These are phyloP conservation scores for Taphrorychus bicolor DNA, from an alignment of 2,888 invertebrate genomes.

Conservation along the genomic window DNA sequence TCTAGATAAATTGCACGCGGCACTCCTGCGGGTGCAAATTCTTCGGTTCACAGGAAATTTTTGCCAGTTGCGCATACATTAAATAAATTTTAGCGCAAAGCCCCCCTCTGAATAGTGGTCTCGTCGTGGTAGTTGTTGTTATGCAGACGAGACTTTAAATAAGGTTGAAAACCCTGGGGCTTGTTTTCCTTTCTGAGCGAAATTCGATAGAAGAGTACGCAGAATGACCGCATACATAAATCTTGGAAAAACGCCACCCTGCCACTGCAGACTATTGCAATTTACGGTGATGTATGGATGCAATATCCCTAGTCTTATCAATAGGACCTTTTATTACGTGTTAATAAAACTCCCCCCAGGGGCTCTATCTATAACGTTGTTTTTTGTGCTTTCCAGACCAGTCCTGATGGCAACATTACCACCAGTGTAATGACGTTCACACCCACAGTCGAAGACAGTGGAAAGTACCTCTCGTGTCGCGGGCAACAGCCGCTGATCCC, in stretches of 20 bases:
- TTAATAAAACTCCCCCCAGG: conserved; percentile 29
- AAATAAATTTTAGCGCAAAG: conserved; percentile 1
- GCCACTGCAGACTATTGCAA: conserved; percentile 29
- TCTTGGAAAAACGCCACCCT: conserved; percentile 32
- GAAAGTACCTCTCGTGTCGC: conserved; percentile 77
- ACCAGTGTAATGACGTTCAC: conserved; percentile 78
- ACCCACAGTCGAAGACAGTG: conserved; percentile 82
- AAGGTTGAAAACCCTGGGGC: conserved; percentile 3
- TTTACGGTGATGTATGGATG: conserved; percentile 35
- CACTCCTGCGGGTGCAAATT: background rate
- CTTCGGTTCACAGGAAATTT: conserved; percentile 1
- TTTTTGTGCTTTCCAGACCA: conserved; percentile 59
- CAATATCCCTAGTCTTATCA: conserved; percentile 32
- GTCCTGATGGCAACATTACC: conserved; percentile 77
- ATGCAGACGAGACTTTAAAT: background rate
- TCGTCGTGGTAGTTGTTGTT: background rate
- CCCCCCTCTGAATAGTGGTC: too few species aligned
- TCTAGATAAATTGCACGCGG: background rate
- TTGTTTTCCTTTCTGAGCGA: conserved; percentile 18
- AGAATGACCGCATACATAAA: conserved; percentile 40
- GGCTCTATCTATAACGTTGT: background rate
- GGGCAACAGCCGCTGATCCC: conserved; percentile 79
- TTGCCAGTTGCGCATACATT: background rate
- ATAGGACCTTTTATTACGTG: conserved; percentile 28
- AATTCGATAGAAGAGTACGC: conserved; percentile 32